phyloP scores from a whole-genome alignment of 2,888 invertebrate species.

The Tetanocera ferruginea region DNA sequence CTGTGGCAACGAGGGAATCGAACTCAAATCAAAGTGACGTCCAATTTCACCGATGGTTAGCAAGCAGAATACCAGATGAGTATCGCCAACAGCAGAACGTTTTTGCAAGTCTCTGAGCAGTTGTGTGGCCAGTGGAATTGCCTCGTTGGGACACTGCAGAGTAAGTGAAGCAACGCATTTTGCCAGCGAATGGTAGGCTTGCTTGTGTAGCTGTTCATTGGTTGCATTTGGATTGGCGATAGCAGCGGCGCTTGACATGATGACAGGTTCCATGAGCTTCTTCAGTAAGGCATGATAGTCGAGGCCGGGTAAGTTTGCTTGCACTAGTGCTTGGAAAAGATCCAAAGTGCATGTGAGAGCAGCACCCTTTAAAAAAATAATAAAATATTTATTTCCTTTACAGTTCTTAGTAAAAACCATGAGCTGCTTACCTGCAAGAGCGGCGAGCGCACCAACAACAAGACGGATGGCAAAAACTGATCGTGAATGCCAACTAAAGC shows the following conservation, averaged over 20 bases:
- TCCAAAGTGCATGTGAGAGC: slow-evolving; percentile 92
- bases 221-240: slow-evolving; percentile 59
- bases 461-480: slow-evolving; percentile 86
- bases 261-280: slow-evolving; percentile 81
- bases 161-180: slow-evolving; percentile 97
- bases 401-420: background rate
- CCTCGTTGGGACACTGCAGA: slow-evolving; percentile 81
- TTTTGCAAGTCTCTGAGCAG: slow-evolving; percentile 81
- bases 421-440: slow-evolving; percentile 72
- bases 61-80: slow-evolving; percentile 92
- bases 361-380: slow-evolving; percentile 75
- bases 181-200: slow-evolving; percentile 94
- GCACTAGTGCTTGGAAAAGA: slow-evolving; percentile 92
- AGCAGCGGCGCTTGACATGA: slow-evolving; percentile 51
- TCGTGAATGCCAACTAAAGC: slow-evolving; percentile 82
- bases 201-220: slow-evolving; percentile 75
- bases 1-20: slow-evolving; percentile 80
- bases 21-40: slow-evolving; percentile 87
- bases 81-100: slow-evolving; percentile 74
- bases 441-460: slow-evolving; percentile 90
- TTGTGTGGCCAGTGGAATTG: slow-evolving; percentile 76
- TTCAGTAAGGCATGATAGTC: slow-evolving; percentile 85
- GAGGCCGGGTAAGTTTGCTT: slow-evolving; percentile 83
- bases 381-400: background rate
- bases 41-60: slow-evolving; percentile 98